Percentiles rank a stretch among this genome's conserved stretches.
Evolutionary conservation across 2,113 vertebrate species (phyloP).

Genomic region (Laticauda colubrina): DNA sequence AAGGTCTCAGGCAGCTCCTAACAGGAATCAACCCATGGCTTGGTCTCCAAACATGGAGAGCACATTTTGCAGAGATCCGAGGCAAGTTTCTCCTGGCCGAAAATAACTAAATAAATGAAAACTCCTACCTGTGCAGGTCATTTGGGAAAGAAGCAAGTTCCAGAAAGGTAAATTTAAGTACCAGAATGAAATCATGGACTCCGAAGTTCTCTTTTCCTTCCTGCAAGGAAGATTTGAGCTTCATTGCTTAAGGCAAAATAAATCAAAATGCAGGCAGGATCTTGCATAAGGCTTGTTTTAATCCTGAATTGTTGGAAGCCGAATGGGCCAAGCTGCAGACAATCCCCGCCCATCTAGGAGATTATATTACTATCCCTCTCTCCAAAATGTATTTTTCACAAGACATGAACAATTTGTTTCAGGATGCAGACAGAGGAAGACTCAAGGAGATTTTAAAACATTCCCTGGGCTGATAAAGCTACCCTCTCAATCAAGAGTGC

Average conservation of each 20-base stretch:
- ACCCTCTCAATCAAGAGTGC: neutral
- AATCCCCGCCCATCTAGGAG: neutral
- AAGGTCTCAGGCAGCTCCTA: neutral
- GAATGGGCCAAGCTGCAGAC: neutral
- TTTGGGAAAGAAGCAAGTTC: neutral
- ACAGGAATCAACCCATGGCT: neutral
- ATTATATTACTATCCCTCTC: neutral
- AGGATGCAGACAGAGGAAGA: neutral
- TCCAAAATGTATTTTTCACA: neutral
- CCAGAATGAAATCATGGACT: neutral
- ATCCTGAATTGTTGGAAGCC: neutral
- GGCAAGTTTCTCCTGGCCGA: neutral
- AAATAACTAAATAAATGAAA: neutral
- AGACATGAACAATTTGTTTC: neutral
- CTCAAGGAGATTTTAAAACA: neutral
- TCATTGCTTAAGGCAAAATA: neutral
- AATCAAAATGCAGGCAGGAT: too few species aligned
- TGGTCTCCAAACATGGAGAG: neutral
- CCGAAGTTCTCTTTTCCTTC: too few species aligned
- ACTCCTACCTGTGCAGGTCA: neutral
- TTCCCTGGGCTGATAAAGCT: neutral
- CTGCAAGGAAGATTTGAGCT: neutral
- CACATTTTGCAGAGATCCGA: neutral
- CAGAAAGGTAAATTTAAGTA: neutral
- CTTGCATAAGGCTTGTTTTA: neutral